A percentile compares a stretch with the other conserved stretches of the same genome.
Conservation (phyloP, 2,797 vertebrate species). For the Schizopygopsis pylzovi region DNA sequence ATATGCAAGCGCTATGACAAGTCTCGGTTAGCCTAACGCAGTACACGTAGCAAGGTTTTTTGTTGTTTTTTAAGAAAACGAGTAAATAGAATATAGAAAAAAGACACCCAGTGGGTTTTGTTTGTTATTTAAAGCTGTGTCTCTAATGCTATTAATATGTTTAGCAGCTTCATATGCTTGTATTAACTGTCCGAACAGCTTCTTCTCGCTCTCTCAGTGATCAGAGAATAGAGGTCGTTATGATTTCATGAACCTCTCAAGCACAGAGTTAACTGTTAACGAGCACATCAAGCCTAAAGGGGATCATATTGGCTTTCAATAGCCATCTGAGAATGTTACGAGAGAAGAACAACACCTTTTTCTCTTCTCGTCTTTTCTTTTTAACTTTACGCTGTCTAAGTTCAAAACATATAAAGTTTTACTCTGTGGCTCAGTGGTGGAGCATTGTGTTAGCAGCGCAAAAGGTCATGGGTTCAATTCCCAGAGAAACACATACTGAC, state of each 20-base stretch:
- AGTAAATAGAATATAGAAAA: too few relatives aligned
- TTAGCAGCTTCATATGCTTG: neutral
- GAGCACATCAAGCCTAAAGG: conserved; percentile 2
- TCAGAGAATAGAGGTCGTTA: neutral
- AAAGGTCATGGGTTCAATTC: too few relatives aligned
- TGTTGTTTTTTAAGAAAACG: too few relatives aligned
- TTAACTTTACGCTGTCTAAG: neutral
- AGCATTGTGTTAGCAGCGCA: too few relatives aligned
- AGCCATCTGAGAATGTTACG: neutral
- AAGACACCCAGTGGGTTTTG: too few relatives aligned
- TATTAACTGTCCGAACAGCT: neutral
- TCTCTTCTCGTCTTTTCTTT: neutral
- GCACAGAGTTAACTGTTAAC: neutral
- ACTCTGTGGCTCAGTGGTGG: neutral
- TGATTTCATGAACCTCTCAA: conserved; percentile 4
- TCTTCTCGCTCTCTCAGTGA: neutral
- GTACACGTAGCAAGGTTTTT: too few relatives aligned
- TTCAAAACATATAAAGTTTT: neutral
- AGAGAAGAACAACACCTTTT: neutral
- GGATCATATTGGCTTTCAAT: neutral
- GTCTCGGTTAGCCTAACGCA: too few relatives aligned
- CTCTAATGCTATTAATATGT: conserved; percentile 5
- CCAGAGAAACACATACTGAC: too few relatives aligned
- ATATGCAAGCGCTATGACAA: too few relatives aligned
- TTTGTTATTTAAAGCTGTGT: too few relatives aligned